Conservation (phyloP, 2,797 vertebrate species). For the Nannoperca australis region DNA sequence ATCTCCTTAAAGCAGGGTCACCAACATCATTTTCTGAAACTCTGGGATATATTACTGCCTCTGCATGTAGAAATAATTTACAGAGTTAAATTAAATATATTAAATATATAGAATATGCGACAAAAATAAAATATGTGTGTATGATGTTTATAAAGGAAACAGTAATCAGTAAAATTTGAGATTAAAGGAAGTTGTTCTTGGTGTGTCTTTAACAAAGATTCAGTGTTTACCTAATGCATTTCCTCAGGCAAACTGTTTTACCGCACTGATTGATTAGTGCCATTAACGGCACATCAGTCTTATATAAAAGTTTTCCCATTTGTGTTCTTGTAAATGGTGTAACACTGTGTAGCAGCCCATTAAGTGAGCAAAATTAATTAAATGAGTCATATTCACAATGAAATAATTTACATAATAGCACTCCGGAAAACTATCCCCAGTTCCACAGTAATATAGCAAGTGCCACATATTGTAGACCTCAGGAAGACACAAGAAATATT, state of each 20-base stretch:
- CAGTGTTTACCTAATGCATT: background rate
- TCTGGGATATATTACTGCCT: background rate
- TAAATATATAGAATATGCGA: background rate
- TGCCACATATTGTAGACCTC: background rate
- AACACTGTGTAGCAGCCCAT: slow-evolving; percentile 10
- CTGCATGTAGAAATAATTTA: background rate
- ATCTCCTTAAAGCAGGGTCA: background rate
- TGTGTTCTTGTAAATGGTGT: slow-evolving; percentile 5
- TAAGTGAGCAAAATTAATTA: slow-evolving; percentile 2
- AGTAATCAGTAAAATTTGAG: background rate
- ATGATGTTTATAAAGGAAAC: background rate
- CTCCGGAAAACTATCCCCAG: background rate
- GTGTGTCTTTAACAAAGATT: background rate
- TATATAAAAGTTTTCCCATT: slow-evolving; percentile 3
- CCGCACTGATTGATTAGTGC: background rate
- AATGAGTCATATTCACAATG: slow-evolving; percentile 20
- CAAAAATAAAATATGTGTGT: background rate
- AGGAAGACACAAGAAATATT: background rate
- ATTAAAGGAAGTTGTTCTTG: background rate
- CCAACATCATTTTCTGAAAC: background rate
- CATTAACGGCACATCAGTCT: slow-evolving; percentile 14
- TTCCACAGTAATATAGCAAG: slow-evolving; percentile 11
- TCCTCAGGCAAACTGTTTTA: background rate
- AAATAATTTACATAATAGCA: slow-evolving; percentile 13
- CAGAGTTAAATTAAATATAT: background rate